Evolutionary conservation across 2,113 vertebrate genomes (phyloP), one percentile per base, ranked within the genome.

Genomic region (Psettodes erumei): DNA sequence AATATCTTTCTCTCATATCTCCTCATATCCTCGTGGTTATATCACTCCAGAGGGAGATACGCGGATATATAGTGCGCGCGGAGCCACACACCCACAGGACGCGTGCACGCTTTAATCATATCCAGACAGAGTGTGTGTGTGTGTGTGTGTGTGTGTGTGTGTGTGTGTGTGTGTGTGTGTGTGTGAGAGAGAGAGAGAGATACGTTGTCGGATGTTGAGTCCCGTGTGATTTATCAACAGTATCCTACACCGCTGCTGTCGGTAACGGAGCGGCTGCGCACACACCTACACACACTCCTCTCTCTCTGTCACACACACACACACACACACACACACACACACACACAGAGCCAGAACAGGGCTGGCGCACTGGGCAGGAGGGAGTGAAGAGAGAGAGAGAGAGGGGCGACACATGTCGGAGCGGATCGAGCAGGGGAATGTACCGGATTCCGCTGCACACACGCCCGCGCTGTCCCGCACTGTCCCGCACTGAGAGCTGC

Each of bases 81-180:
- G 25, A 69, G 71, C 83, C 87, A 88, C n/a, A n/a, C n/a, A n/a
- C 90, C 87, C 87, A 90, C 88, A 5, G 50, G 35, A 73, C 83
- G 86, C 83, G 85, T 75, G 87, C 88, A 43, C 61, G 58, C 7
- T 64, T 68, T 84, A 82, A 88, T 84, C 82, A 79, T 86, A 83
- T 86, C 71, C 51, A 19, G 58, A 10, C 40, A 42, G 16, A 10
- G 2, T 4, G 43, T 13, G 37, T 3, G 40, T 10, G 16, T 13
- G 3, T 4, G 2, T 45, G 43, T 3, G 19, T 6, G 15, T 45
- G 8, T 43, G 40, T 43, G 42, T 43, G 42, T 43, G 11, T 43
- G 42, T 45, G 43, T 45, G 43, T 19, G 43, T 45, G 43, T 19
- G 15, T 45, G 43, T 45, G 64, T 28, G 69, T 32, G 55, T 35